Evolutionary conservation across 2,113 vertebrate species (phyloP).

Genomic region (Holacanthus passer): DNA sequence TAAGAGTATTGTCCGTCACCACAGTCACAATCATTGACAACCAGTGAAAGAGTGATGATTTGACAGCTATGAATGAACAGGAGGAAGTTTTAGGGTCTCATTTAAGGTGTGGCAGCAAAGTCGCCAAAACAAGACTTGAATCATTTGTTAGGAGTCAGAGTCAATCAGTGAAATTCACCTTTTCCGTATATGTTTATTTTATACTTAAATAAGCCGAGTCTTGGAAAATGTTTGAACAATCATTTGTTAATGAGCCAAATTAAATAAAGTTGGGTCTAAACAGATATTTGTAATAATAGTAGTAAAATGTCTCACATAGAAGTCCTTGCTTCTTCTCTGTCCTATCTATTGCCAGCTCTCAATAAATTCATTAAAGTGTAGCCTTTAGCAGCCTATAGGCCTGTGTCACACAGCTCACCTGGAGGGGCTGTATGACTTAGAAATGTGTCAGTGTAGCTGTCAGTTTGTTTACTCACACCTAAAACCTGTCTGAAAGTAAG

Average conservation of each 20-base stretch:
- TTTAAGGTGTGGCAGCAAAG: background rate
- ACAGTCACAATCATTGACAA: background rate
- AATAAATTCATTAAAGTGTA: slow-evolving; percentile 65
- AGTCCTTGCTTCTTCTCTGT: slow-evolving; percentile 15
- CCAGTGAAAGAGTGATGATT: background rate
- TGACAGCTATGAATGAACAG: slow-evolving; percentile 10
- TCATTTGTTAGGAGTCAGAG: background rate
- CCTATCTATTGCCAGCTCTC: slow-evolving; percentile 47
- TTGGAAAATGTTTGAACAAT: background rate
- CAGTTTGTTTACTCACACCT: slow-evolving; percentile 66
- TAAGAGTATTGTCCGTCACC: background rate
- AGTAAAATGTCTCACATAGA: slow-evolving; percentile 12
- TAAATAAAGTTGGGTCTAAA: background rate
- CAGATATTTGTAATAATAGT: background rate
- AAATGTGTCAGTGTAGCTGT: slow-evolving; percentile 65
- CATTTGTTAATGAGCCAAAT: background rate
- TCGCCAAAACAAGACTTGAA: background rate
- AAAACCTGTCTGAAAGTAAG: slow-evolving; percentile 32
- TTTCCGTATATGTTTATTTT: background rate
- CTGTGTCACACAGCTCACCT: slow-evolving; percentile 61
- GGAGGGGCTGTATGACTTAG: slow-evolving; percentile 43
- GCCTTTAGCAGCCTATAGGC: slow-evolving; percentile 71
- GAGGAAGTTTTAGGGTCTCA: background rate
- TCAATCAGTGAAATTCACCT: background rate
- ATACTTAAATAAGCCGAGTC: background rate